Evolutionary conservation across 2,888 invertebrate species (phyloP), one percentile per base, ranked within the genome.

Genomic region (Monopis laevigella): DNA sequence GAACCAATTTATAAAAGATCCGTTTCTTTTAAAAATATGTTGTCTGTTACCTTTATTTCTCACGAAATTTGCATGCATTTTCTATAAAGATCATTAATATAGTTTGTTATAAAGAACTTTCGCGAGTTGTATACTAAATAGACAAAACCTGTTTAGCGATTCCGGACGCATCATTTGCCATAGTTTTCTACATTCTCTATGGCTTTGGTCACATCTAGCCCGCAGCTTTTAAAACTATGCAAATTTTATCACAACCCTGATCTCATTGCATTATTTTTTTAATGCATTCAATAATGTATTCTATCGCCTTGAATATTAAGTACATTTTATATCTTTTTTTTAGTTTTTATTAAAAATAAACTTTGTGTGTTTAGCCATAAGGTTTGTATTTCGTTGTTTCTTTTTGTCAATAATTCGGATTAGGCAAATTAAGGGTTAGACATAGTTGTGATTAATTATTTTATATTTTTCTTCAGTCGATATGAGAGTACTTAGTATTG

Each of bases 121-220:
- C 61, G 61, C 62, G 56, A 55, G 54, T 55, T 58, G 64, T 65
- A 59, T 66, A 69, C 60, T 54, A 67, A 74, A 62, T 69, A 75
- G 71, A 70, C 72, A 72, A 72, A 75, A 73, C 73, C 64, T 65
- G 77, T 68, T 78, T 75, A 75, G 50, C 53, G 50, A 78, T 78
- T 80, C 77, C 52, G 46, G 45, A 65, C 69, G 69, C 71, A 61
- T 71, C 70, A 69, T 71, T 69, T 38, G n/a, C 3, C 11, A 35
- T 11, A 7, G 5, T 21, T 21, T 21, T 12, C 5, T 29, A 29
- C 5, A 11, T 11, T 29, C 6, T 5, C 16, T 3, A 2, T 32
- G 32, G 8, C 8, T 14, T 24, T 38, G 11, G 45, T 43, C 45
- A 47, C 8, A 40, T 45, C 48, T 51, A 60, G 60, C 69, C 65